Percentiles rank a stretch among this genome's conserved stretches.
phyloP scores from a whole-genome alignment of 2,113 vertebrate species.

The Drymodes brunneopygia region DNA sequence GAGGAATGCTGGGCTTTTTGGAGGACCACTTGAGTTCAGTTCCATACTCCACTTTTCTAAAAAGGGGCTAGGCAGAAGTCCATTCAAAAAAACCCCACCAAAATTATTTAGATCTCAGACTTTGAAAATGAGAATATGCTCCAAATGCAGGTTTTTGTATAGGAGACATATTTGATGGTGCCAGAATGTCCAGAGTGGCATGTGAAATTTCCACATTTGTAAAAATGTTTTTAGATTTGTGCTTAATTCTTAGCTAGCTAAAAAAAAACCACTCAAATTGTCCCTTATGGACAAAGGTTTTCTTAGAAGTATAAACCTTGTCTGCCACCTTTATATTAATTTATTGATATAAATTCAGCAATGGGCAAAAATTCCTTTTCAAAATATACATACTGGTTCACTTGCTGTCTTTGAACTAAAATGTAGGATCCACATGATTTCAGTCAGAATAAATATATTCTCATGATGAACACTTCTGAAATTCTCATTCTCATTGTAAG shows the following conservation, averaged over 20 bases:
- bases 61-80: background rate
- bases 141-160: background rate
- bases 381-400: background rate
- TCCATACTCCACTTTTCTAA: background rate
- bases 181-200: background rate
- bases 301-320: background rate
- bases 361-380: fast-evolving
- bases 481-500: background rate
- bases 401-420: background rate
- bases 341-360: background rate
- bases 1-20: background rate
- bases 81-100: background rate
- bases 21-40: background rate
- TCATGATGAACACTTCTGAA: background rate
- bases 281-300: background rate
- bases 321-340: background rate
- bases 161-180: background rate
- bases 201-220: background rate
- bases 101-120: background rate
- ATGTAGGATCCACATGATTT: background rate
- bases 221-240: background rate
- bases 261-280: background rate
- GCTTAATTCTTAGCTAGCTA: background rate
- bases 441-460: background rate
- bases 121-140: background rate